phyloP scores from a whole-genome alignment of 2,888 invertebrate species.

The Bombylius major region DNA sequence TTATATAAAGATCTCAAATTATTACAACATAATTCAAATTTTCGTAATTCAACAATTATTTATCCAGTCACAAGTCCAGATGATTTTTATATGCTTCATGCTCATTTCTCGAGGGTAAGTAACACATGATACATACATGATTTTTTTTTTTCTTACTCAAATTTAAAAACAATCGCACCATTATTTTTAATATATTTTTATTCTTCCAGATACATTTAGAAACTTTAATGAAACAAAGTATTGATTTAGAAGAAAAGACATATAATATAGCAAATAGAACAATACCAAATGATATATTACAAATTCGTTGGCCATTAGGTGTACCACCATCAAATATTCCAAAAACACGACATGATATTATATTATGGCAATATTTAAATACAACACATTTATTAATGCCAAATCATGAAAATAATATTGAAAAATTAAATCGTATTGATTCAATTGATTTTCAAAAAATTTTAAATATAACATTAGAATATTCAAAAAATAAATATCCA shows the following conservation, averaged over 20 bases:
- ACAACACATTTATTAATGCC: slow-evolving; percentile 68
- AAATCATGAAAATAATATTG: slow-evolving; percentile 62
- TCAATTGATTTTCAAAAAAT: slow-evolving; percentile 52
- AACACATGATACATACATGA: background rate
- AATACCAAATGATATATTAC: slow-evolving; percentile 41
- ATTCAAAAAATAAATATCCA: slow-evolving; percentile 40
- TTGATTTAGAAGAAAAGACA: slow-evolving; percentile 30
- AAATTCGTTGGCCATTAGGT: slow-evolving; percentile 62
- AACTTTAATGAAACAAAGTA: slow-evolving; percentile 29
- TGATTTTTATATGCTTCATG: slow-evolving; percentile 57
- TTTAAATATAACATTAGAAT: slow-evolving; percentile 39
- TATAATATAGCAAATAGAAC: slow-evolving; percentile 37
- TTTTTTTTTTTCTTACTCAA: background rate
- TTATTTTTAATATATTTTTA: background rate
- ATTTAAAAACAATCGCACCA: background rate
- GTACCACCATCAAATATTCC: slow-evolving; percentile 53
- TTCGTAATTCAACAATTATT: slow-evolving; percentile 48
- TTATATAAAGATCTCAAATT: slow-evolving; percentile 38
- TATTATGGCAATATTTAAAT: slow-evolving; percentile 80
- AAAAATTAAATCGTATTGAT: slow-evolving; percentile 50
- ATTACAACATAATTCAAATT: slow-evolving; percentile 33
- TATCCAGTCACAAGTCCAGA: slow-evolving; percentile 50
- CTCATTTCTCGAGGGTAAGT: slow-evolving; percentile 54
- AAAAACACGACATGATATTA: slow-evolving; percentile 64
- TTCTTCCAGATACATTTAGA: slow-evolving; percentile 37